Conservation (phyloP, 30 jellyfish, hydroid and myxozoan genomes). For the Chironex yamaguchii region DNA sequence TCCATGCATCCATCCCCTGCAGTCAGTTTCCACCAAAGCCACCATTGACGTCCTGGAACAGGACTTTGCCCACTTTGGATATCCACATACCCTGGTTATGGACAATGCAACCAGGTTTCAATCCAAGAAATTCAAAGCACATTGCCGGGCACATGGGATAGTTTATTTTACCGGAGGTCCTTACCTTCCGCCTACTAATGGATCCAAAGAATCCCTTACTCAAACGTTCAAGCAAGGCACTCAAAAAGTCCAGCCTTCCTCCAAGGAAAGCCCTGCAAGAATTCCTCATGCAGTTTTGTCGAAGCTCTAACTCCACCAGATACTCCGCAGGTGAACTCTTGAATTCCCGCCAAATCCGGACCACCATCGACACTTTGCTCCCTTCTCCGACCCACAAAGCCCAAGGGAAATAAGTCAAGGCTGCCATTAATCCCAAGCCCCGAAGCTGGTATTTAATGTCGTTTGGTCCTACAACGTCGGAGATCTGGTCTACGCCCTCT, state of each 20-base stretch:
- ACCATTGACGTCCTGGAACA: constrained; percentile 33
- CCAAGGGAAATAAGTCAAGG: too few species aligned
- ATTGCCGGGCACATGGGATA: constrained; percentile 10
- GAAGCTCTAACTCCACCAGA: constrained; percentile 5
- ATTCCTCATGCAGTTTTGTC: constrained; percentile 30
- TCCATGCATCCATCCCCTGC: constrained; percentile 26
- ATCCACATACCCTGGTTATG: constrained; percentile 33
- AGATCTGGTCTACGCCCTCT: constrained; percentile 26
- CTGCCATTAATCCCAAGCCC: too few species aligned
- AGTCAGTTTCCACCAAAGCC: background rate
- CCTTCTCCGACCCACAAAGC: constrained; percentile 50
- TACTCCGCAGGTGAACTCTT: constrained; percentile 36
- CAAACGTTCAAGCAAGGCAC: too few species aligned
- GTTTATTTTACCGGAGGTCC: constrained; percentile 44
- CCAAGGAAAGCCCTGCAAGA: constrained; percentile 27
- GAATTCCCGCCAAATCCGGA: constrained; percentile 21
- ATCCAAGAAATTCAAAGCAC: constrained; percentile 10
- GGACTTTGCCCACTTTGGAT: constrained; percentile 34
- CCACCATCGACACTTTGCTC: background rate
- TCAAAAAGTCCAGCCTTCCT: constrained; percentile 5
- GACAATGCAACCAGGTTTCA: constrained; percentile 39
- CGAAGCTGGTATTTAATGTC: too few species aligned
- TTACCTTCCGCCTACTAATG: constrained; percentile 54
- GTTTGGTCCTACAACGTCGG: constrained; percentile 23
- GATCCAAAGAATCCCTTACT: too few species aligned